A percentile compares a stretch with the other conserved stretches of the same genome.
Conservation (phyloP, 2,797 vertebrate species). For the Phoebastria nigripes region DNA sequence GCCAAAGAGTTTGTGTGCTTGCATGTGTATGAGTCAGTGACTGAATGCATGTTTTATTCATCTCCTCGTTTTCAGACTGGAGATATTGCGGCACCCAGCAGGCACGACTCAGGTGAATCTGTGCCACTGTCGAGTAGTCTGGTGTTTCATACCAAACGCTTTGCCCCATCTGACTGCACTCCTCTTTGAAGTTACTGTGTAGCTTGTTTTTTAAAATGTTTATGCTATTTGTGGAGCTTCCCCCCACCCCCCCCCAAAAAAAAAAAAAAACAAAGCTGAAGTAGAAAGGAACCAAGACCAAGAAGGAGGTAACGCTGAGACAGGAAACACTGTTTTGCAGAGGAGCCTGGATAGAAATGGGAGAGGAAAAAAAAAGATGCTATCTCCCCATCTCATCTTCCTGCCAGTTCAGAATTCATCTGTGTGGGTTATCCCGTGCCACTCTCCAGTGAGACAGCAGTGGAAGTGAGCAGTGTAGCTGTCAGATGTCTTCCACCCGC, state of each 20-base stretch:
- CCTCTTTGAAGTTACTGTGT: neutral
- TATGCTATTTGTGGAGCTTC: neutral
- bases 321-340: neutral
- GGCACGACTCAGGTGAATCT: neutral
- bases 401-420: neutral
- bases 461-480: neutral
- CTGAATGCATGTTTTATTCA: slow-evolving; percentile 29
- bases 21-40: neutral
- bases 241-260: no score
- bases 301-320: neutral
- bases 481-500: neutral
- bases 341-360: neutral
- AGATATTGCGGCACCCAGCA: neutral
- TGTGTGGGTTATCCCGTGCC: neutral
- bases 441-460: neutral
- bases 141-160: neutral
- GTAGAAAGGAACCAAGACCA: neutral
- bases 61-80: neutral
- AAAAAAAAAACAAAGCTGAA: neutral
- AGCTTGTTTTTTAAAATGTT: neutral
- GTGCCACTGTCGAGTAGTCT: neutral
- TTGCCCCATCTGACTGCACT: neutral
- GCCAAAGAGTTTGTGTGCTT: neutral
- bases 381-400: neutral
- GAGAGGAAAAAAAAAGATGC: rapidly evolving